A percentile compares a stretch with the other conserved stretches of the same genome.
Evolutionary conservation across 2,888 invertebrate genomes (phyloP).

Genomic region (Protula sp.): DNA sequence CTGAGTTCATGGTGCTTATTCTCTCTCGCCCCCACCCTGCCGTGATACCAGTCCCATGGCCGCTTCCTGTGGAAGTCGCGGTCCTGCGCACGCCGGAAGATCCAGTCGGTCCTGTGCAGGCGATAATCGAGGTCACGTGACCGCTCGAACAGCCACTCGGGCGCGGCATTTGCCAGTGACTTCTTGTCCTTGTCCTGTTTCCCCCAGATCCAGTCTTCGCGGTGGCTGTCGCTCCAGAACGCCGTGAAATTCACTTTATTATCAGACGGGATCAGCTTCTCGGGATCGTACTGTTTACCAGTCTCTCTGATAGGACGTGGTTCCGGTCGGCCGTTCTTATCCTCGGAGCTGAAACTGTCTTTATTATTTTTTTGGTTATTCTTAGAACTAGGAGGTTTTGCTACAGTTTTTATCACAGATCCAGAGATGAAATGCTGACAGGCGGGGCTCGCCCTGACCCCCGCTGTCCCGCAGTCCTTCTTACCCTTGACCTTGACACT

Average conservation of each 20-base stretch:
- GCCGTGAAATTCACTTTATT: too few species aligned
- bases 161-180: neutral
- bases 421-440: neutral
- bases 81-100: conserved; percentile 6
- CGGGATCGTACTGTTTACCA: neutral
- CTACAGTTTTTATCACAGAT: conserved; percentile 1
- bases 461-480: conserved; percentile 1
- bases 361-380: neutral
- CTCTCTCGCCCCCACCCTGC: neutral
- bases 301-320: too few species aligned
- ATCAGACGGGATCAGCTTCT: too few species aligned
- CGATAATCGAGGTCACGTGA: conserved; percentile 1
- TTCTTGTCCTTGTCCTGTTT: neutral
- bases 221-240: too few species aligned
- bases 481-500: conserved; percentile 4
- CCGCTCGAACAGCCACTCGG: conserved; percentile 4
- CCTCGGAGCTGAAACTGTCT: too few species aligned
- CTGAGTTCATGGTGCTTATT: too few species aligned
- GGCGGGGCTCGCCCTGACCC: neutral
- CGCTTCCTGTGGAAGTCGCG: conserved; percentile 6
- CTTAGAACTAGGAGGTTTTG: neutral
- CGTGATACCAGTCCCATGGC: conserved; percentile 9
- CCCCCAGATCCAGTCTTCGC: neutral
- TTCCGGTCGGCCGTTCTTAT: neutral
- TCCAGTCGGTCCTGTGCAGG: conserved; percentile 9